These are phyloP conservation scores for Sphinx pinastri DNA, from an alignment of 2,888 invertebrate species.

Conservation along the genomic window DNA sequence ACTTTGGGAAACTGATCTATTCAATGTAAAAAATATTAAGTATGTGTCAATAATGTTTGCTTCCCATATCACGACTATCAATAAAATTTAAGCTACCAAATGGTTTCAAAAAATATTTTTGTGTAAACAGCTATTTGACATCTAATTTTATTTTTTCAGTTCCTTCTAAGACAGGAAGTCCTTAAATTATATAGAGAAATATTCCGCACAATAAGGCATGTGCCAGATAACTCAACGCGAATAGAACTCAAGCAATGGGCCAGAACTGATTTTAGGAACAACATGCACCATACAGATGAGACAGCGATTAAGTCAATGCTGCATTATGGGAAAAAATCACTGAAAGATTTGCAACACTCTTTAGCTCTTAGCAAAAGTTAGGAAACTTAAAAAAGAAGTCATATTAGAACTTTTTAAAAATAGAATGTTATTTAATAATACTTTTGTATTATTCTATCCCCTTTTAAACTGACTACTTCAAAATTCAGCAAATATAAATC, in stretches of 20 bases:
- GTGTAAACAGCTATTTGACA: too few relatives aligned
- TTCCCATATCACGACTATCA: too few relatives aligned
- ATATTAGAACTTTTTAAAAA: neutral
- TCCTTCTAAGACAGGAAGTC: slow-evolving; percentile 91
- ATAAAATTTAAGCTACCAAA: too few relatives aligned
- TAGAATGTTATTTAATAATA: neutral
- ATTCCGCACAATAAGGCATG: slow-evolving; percentile 86
- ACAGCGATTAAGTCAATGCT: slow-evolving; percentile 88
- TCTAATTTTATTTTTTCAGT: slow-evolving; percentile 80
- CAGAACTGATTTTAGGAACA: slow-evolving; percentile 88
- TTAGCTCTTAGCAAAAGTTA: slow-evolving; percentile 83
- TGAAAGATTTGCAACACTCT: slow-evolving; percentile 87
- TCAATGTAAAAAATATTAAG: too few relatives aligned
- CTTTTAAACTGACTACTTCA: too few relatives aligned
- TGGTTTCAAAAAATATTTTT: too few relatives aligned
- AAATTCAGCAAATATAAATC: too few relatives aligned
- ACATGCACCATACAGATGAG: slow-evolving; percentile 89
- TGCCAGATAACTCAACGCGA: slow-evolving; percentile 86
- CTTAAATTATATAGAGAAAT: slow-evolving; percentile 89
- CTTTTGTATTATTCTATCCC: neutral
- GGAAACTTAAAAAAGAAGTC: neutral
- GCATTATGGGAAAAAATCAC: slow-evolving; percentile 87
- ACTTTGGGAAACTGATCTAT: too few relatives aligned
- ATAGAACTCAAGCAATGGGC: slow-evolving; percentile 89
- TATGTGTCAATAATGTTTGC: too few relatives aligned